phyloP scores from a whole-genome alignment of 2,113 vertebrate genomes.

The Glareola pratincola region DNA sequence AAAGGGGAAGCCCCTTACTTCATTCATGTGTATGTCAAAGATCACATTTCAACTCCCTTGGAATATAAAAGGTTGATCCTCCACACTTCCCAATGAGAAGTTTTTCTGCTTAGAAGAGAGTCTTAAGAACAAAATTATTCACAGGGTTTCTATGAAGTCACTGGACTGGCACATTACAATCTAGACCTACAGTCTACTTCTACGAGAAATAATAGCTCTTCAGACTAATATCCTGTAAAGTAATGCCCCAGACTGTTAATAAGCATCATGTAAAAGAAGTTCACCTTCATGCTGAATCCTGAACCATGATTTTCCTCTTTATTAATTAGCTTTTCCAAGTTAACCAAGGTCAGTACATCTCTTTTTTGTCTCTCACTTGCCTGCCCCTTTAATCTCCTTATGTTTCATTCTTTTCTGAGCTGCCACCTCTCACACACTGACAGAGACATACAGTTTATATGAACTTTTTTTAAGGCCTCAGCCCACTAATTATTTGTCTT shows the following conservation, averaged over 20 bases:
- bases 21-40: not conserved
- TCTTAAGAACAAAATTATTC: not conserved
- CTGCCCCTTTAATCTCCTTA: conserved; percentile 53
- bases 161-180: not conserved
- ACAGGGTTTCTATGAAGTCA: not conserved
- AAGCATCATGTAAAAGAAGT: not conserved
- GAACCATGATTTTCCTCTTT: not conserved
- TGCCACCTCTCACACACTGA: not conserved
- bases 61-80: not conserved
- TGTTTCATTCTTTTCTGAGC: conserved; percentile 33
- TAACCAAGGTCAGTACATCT: conserved; percentile 30
- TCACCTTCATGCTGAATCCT: not conserved
- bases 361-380: conserved; percentile 1
- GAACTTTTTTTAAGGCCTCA: not conserved
- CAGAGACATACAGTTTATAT: not conserved
- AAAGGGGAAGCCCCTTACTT: not conserved
- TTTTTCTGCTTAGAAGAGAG: not conserved
- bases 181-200: not conserved
- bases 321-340: conserved; percentile 56
- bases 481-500: not conserved
- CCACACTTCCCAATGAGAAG: not conserved
- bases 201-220: not conserved
- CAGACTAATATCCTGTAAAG: not conserved
- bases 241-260: not conserved
- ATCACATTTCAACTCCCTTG: not conserved